Conservation (phyloP, 2,113 vertebrate genomes). For the Genyomyrus donnyi region DNA sequence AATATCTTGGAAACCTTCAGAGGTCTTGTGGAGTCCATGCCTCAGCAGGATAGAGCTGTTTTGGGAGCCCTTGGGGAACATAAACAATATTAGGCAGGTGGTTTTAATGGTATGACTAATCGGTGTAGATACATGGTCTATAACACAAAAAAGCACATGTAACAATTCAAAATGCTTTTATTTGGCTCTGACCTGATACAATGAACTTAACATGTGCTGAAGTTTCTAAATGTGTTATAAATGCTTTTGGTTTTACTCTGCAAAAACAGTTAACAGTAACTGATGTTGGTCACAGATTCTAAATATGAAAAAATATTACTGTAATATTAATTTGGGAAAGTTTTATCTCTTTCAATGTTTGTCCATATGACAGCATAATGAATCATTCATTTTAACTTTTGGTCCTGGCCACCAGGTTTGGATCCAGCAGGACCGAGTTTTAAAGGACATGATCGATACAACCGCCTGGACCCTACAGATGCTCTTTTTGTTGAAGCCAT, state of each 20-base stretch:
- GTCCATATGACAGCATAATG: not conserved
- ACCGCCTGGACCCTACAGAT: slow-evolving; percentile 81
- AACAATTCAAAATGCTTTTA: not conserved
- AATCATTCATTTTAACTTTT: not conserved
- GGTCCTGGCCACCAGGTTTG: slow-evolving; percentile 57
- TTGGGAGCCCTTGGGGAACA: not conserved
- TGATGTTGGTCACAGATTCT: not conserved
- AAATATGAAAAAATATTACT: not conserved
- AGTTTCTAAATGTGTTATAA: not conserved
- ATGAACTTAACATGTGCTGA: not conserved
- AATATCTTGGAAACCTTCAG: not conserved
- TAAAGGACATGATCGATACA: slow-evolving; percentile 67
- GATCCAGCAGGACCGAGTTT: slow-evolving; percentile 89
- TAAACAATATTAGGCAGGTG: not conserved
- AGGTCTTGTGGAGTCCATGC: not conserved
- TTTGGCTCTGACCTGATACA: not conserved
- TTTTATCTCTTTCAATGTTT: not conserved
- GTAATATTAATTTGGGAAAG: not conserved
- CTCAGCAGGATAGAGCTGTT: not conserved
- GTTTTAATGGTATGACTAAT: not conserved
- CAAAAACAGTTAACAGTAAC: not conserved
- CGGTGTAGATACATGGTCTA: not conserved
- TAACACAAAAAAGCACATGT: not conserved
- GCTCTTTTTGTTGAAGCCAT: slow-evolving; percentile 89
- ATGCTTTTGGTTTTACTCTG: not conserved